Conservation (phyloP, 2,113 vertebrate species). For the Tetraodon nigroviridis region DNA sequence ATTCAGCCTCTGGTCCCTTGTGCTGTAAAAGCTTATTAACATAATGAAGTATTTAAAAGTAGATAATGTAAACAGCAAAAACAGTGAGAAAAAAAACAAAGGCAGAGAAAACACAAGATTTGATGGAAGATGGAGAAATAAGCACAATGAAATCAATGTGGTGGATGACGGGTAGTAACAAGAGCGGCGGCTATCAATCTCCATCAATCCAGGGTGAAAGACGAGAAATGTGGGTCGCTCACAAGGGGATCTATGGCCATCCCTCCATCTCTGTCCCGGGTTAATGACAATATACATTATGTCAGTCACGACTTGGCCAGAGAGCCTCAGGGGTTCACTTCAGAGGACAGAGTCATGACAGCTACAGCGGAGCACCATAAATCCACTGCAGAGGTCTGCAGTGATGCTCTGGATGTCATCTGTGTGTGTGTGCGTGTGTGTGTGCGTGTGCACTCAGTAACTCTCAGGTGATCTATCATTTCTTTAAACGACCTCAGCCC, state of each 20-base stretch:
- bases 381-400: conserved; percentile 6
- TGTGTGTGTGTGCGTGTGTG: conserved; percentile 7
- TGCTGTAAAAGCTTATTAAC: conserved; percentile 38
- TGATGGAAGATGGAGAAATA: background rate
- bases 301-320: conserved; percentile 8
- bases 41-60: conserved; percentile 42
- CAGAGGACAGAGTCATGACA: conserved; percentile 10
- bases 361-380: conserved; percentile 16
- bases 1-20: conserved; percentile 31
- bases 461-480: conserved; percentile 2
- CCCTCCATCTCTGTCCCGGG: background rate
- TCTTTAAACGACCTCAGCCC: conserved; percentile 14
- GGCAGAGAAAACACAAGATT: background rate
- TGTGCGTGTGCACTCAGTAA: background rate
- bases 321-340: conserved; percentile 18
- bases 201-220: background rate
- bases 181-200: conserved; percentile 1
- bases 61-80: conserved; percentile 21
- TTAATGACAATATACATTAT: conserved; percentile 7
- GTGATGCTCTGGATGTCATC: conserved; percentile 1
- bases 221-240: background rate
- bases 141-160: background rate
- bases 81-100: conserved; percentile 17
- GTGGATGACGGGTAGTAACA: background rate
- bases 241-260: background rate